Percentiles rank a stretch among this genome's conserved stretches.
These are phyloP conservation scores for Mallotus villosus DNA, from an alignment of 2,797 vertebrate species.

Conservation along the genomic window DNA sequence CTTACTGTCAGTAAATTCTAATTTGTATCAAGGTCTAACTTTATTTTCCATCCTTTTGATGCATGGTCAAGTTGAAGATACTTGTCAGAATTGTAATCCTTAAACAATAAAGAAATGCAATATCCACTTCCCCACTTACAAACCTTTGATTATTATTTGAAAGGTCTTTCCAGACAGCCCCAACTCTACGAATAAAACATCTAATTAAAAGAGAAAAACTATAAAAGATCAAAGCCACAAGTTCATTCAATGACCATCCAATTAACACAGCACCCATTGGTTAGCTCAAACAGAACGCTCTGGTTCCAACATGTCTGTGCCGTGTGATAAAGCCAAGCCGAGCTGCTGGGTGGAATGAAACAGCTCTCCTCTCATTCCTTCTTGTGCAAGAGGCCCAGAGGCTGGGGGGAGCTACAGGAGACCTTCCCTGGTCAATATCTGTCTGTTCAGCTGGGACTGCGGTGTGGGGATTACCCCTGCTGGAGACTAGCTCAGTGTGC, in stretches of 20 bases:
- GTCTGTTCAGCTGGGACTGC: conserved; percentile 38
- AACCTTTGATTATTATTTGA: background rate
- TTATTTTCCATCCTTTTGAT: background rate
- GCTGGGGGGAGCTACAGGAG: conserved; percentile 18
- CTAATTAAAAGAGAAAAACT: background rate
- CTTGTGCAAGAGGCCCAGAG: background rate
- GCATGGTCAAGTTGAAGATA: background rate
- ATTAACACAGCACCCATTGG: background rate
- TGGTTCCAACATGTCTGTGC: background rate
- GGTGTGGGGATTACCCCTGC: conserved; percentile 24
- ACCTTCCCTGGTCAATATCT: conserved; percentile 31
- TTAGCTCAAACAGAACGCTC: no score
- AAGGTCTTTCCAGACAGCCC: background rate
- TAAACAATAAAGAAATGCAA: background rate
- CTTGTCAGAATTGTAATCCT: background rate
- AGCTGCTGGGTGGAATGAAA: background rate
- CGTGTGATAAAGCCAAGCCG: background rate
- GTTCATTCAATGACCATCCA: conserved; percentile 9
- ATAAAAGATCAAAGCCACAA: background rate
- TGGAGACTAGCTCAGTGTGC: conserved; percentile 37
- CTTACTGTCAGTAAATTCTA: background rate
- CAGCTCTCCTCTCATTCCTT: background rate
- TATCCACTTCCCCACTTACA: no score
- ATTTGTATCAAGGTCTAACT: background rate
- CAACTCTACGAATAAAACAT: background rate